These are phyloP conservation scores for Drosophila paulistorum DNA, from an alignment of 1,140 invertebrate species.

Conservation along the genomic window DNA sequence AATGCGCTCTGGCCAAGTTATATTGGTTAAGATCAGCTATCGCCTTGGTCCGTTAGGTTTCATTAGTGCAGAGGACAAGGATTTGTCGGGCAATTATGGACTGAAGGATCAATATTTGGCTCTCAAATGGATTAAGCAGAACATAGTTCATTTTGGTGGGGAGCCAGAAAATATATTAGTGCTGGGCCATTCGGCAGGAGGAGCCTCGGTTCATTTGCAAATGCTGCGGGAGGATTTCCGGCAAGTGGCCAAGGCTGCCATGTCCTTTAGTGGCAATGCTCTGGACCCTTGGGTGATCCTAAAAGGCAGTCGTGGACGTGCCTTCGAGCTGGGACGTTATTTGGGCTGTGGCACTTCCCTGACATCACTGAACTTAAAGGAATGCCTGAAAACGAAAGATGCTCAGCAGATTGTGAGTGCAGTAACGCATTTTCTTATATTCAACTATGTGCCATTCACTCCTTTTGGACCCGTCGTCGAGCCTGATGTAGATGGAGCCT, in stretches of 20 bases:
- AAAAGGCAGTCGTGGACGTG: slow-evolving; percentile 84
- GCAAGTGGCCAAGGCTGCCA: slow-evolving; percentile 54
- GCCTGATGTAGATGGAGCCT: slow-evolving; percentile 70
- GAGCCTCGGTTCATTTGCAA: slow-evolving; percentile 86
- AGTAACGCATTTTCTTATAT: slow-evolving; percentile 68
- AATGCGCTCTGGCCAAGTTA: slow-evolving; percentile 85
- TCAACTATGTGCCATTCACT: slow-evolving; percentile 85
- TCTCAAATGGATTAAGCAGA: slow-evolving; percentile 86
- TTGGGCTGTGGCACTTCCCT: slow-evolving; percentile 84
- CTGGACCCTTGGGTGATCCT: slow-evolving; percentile 82
- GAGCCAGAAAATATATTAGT: slow-evolving; percentile 85
- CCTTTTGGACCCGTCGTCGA: slow-evolving; percentile 86
- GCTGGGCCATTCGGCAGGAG: slow-evolving; percentile 85
- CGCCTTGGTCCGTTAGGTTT: slow-evolving; percentile 87
- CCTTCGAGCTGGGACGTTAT: slow-evolving; percentile 84
- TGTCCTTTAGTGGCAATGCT: slow-evolving; percentile 70
- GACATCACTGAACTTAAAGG: slow-evolving; percentile 83
- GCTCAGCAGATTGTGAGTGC: slow-evolving; percentile 65
- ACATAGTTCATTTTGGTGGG: slow-evolving; percentile 85
- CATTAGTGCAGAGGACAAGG: slow-evolving; percentile 85
- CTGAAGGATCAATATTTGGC: slow-evolving; percentile 87
- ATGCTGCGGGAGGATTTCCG: slow-evolving; percentile 84
- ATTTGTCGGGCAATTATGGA: slow-evolving; percentile 86
- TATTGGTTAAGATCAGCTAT: slow-evolving; percentile 87
- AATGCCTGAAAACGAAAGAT: slow-evolving; percentile 85